Evolutionary conservation across 2,113 vertebrate genomes (phyloP), one percentile per base, ranked within the genome.

Genomic region (Mystacornis crossleyi): DNA sequence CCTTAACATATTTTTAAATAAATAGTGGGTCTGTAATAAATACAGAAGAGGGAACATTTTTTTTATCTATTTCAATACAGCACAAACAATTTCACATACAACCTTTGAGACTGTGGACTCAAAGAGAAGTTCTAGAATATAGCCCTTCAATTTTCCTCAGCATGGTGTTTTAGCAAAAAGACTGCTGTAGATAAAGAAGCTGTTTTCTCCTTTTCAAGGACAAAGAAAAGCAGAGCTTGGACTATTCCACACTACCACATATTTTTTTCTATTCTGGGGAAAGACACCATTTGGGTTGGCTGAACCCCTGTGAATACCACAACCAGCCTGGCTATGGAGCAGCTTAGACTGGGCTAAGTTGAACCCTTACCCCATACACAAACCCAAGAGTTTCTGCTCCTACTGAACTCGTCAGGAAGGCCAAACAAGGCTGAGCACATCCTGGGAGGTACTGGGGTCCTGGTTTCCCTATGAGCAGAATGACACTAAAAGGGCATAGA

Each of bases 1-100:
- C n/a, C 21, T 84, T 69, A 64, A 61, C 26, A 25, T 84, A 78
- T 54, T 84, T 92, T 86, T 60, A 71, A 86, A 93, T 71, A 91
- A 88, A 86, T 36, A 61, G 31, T 38, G 12, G 23, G 51, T 71
- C 38, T 21, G 18, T 64, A 71, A 91, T 55, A 86, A 81, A 75
- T 53, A 47, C 24, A 60, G 51, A 72, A 81, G 40, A 79, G 48
- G n/a, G 36, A 64, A 92, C 8, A 70, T 51, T 34, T 54, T 1
- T 71, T 77, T 86, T 58, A 64, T 78, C 65, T 92, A 24, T 60
- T 92, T 84, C 60, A 62, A 5, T 74, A 28, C 20, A 67, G 53
- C 36, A 84, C 26, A 72, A 81, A 81, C 4, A 53, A 86, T 61
- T 90, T 93, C n/a, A 50, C 26, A 54, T 45, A 14, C 40, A 71